Base-by-base conservation (phyloP, 2,113 vertebrate genomes). In the Pterocles burchelli region DNA sequence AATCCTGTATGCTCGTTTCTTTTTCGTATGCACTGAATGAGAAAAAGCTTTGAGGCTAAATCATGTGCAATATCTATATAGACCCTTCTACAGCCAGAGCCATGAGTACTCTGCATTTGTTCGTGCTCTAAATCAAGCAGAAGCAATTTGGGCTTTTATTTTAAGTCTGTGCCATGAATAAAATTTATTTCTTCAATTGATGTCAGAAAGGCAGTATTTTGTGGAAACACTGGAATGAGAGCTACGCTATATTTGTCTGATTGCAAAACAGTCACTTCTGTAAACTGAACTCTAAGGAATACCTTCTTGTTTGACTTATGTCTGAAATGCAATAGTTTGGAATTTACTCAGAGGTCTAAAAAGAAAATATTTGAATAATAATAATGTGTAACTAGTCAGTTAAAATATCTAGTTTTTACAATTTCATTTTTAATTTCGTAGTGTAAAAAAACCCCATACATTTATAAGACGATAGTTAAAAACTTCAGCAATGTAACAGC, bases 21-120 rank as follows among this genome's bases (percentile, higher is more conserved):
- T 70, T 59, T 17, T 62, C 17, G 18, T 36, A 16, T 58, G 87
- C 15, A 46, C 13, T 46, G 26, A 79, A 18, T 31, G 61, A 87
- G 48, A 49, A 22, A 25, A 62, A 70, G 3, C 17, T 83, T 75
- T 57, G 48, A 59, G 46, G 17, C 16, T 45, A 21, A 75, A 67
- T 9, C 5, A 6, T 20, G 29, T 14, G 10, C 21, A 54, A 2
- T 46, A 18, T 10, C 3, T 55, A 4, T 22, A 28, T 2, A 48
- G 21, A 45, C 3, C n/a, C 21, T n/a, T 70, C 33, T 52, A n/a
- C 26, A 59, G 66, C 17, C 62, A 38, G 14, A 63, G 33, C n/a
- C 5, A 12, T 5, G 13, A 43, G 17, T 68, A 34, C 7, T 29
- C 58, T 75, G 22, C 36, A 26, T 61, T 70, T 48, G 28, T 65